Base-by-base conservation (phyloP, 2,888 invertebrate genomes). In the Omphaloscelis lunosa region DNA sequence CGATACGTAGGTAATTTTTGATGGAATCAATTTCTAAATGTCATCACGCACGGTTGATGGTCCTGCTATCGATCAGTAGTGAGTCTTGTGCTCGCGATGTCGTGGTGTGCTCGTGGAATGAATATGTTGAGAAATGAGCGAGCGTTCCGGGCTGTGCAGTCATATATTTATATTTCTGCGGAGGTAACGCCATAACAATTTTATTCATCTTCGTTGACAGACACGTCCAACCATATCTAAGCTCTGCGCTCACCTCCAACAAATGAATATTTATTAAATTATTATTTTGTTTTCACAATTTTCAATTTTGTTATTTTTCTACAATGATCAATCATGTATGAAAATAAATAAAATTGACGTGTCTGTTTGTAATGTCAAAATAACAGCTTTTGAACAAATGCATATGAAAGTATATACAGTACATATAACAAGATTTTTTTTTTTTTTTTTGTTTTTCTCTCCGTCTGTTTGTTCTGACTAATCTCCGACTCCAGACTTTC, bases 11-110 rank as follows among this genome's bases (percentile, higher is more conserved):
- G 66, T 84, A 70, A 84, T 85, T 78, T 83, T 79, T 86, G 77
- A 83, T 81, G 61, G 63, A 80, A 89, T 72, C 83, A 76, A 77
- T 83, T 82, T 76, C 68, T 84, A 75, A 78, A 84, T 65, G 23
- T 69, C 23, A 72, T 45, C 73, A 75, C 11, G 45, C 27, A 48
- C 39, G 56, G 77, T 62, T 65, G 8, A 17, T 20, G 39, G 45
- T 17, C 12, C 27, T 48, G 11, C 12, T 59, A 41, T 53, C 61
- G 62, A 67, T 59, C 58, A 39, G 39, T 53, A 58, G 20, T n/a
- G 29, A 29, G 62, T n/a, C 7, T 45, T 51, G 34, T 23, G 9
- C 48, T 48, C n/a, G 11, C 17, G 11, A 17, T 17, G n/a, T 3
- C 15, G 59, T 7, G n/a, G 23, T 8, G 34, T 9, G 17, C 51